Evolutionary conservation across 2,113 vertebrate species (phyloP), one percentile per base, ranked within the genome.

Genomic region (Clarias magur): DNA sequence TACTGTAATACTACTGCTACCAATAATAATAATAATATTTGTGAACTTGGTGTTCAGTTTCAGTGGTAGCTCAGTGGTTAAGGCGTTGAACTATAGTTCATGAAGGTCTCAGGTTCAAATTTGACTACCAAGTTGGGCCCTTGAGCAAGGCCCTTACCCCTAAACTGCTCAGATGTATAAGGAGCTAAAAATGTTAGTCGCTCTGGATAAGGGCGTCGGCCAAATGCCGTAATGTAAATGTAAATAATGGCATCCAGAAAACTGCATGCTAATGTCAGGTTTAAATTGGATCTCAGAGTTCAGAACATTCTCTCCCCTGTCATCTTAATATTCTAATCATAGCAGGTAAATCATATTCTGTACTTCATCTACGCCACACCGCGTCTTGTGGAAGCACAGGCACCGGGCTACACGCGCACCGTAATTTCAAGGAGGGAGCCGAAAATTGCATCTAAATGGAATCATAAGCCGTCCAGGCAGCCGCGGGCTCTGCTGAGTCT

Each of bases 381-480:
- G 48, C 56, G 19, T 17, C 60, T 56, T 62, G 27, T 70, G 78
- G 68, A 59, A 57, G 83, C 60, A n/a, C 88, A 86, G 67, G 65
- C 10, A 59, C 79, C 70, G 19, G 17, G 59, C 23, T 48, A 86
- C 86, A 86, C 84, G 76, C 90, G 86, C 91, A 92, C 91, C 90
- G 91, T 93, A 94, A 93, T 95, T 91, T 92, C 89, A 42, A 70
- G 68, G 60, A 80, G 60, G 70, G 82, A 72, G 83, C 73, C 60
- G 90, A 91, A 92, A 93, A 94, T 93, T 93, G 93, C 93, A 95
- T 94, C 91, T 91, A 92, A 93, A 93, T 92, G 91, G 92, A 94
- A 93, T 93, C 91, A 93, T 93, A 92, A 94, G 92, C 93, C 87
- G 76, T 86, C 90, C 91, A 91, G 91, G 87, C 82, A 67, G 59